phyloP scores from a whole-genome alignment of 2,888 invertebrate genomes.

The Blastobasis adustella region DNA sequence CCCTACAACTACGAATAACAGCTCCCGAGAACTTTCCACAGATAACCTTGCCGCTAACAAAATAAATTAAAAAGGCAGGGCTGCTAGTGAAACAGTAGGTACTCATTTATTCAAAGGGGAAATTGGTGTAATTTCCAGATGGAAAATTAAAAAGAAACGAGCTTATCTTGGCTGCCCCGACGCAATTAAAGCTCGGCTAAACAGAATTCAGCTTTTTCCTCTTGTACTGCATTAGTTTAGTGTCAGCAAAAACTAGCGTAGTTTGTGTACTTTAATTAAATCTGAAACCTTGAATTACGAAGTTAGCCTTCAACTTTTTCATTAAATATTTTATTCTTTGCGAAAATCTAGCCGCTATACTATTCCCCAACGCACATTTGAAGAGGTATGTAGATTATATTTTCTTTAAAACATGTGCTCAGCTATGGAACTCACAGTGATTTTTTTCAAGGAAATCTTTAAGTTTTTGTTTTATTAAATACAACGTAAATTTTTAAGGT shows the following conservation, averaged over 20 bases:
- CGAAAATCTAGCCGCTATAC: no score
- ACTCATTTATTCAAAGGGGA: conserved; percentile 54
- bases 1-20: no score
- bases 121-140: conserved; percentile 57
- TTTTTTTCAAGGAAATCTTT: no score
- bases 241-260: no score
- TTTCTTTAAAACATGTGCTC: no score
- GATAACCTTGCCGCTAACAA: conserved; percentile 35
- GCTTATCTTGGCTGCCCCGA: conserved; percentile 49
- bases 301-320: not conserved
- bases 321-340: not conserved
- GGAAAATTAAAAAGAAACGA: conserved; percentile 62
- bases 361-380: no score
- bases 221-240: no score
- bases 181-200: conserved; percentile 47
- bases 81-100: conserved; percentile 34
- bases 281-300: not conserved
- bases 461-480: no score
- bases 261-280: no score
- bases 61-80: conserved; percentile 32
- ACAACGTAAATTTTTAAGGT: no score
- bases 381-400: no score
- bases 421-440: no score
- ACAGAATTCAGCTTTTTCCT: conserved; percentile 29
- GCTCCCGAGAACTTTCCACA: conserved; percentile 14